Conservation (phyloP, 1,140 invertebrate genomes). For the Trachymyrmex septentrionalis region DNA sequence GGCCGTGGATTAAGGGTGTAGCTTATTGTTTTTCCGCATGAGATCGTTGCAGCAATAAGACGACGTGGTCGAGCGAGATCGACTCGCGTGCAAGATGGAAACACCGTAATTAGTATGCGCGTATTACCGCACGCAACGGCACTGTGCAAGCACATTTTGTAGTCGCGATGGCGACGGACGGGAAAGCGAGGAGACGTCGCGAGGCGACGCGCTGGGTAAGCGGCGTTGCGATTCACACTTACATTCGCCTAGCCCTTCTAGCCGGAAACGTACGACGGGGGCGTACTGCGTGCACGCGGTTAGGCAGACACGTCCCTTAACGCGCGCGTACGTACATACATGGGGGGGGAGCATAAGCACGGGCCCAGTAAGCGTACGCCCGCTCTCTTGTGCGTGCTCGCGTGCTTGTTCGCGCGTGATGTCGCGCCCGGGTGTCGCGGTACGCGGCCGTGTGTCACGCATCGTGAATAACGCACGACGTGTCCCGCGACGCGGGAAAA, state of each 20-base stretch:
- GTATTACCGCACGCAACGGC: constrained; percentile 81
- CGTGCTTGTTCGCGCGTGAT: constrained; percentile 56
- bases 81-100: constrained; percentile 81
- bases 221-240: constrained; percentile 86
- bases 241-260: constrained; percentile 80
- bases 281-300: constrained; percentile 57
- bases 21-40: background rate
- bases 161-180: constrained; percentile 4
- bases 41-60: constrained; percentile 23
- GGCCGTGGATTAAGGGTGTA: background rate
- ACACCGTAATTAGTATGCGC: constrained; percentile 85
- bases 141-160: constrained; percentile 67
- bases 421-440: constrained; percentile 22
- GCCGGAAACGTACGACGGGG: constrained; percentile 68
- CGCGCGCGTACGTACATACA: constrained; percentile 30
- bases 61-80: constrained; percentile 44
- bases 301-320: constrained; percentile 58
- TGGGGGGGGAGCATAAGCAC: background rate
- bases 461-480: constrained; percentile 72
- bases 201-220: constrained; percentile 58
- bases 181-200: constrained; percentile 29
- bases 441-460: constrained; percentile 70
- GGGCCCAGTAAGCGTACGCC: background rate
- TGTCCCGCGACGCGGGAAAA: constrained; percentile 81
- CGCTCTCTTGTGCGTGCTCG: constrained; percentile 35